Evolutionary conservation across 1,140 invertebrate species (phyloP), one percentile per base, ranked within the genome.

Genomic region (Drosophila aff.): DNA sequence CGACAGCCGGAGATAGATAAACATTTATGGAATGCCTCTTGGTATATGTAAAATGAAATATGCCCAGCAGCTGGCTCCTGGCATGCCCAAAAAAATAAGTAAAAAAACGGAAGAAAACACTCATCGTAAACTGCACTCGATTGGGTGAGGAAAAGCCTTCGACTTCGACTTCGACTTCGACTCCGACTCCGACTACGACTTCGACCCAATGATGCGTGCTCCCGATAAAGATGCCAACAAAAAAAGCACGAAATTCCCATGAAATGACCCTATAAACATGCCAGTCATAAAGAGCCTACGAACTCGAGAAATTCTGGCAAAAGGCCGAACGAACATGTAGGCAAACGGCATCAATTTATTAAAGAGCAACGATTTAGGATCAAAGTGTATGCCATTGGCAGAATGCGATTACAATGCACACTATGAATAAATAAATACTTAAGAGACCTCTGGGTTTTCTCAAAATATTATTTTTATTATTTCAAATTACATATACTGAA

Each of bases 121-220:
- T 73, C 66, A 50, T 81, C 73, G 53, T 76, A 66, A 68, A 84
- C 47, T 81, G 81, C 69, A 84, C 53, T 69, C 74, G 84, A 89
- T 84, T 86, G 78, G 61, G 40, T 63, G 23, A 13, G 69, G 28
- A 50, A 36, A 52, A 31, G 28, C 26, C 49, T 50, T 28, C 26
- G 63, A n/a, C 16, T 52, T 52, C 60, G 53, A 72, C 16, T 52
- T 52, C 60, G 53, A 72, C 49, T 50, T 28, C 26, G 63, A n/a
- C 16, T 52, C 49, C 60, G 53, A 72, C 49, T 50, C 36, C 60
- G 49, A 72, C 57, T 18, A 2, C 41, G 2, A 18, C 43, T 44
- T 49, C 63, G 59, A 73, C 52, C 68, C 82, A 85, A 81, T 82
- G 82, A 80, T 85, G 82, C 78, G 82, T 85, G 78, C 41, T 50